Base-by-base conservation (phyloP, 2,113 vertebrate genomes). In the Passerina amoena region DNA sequence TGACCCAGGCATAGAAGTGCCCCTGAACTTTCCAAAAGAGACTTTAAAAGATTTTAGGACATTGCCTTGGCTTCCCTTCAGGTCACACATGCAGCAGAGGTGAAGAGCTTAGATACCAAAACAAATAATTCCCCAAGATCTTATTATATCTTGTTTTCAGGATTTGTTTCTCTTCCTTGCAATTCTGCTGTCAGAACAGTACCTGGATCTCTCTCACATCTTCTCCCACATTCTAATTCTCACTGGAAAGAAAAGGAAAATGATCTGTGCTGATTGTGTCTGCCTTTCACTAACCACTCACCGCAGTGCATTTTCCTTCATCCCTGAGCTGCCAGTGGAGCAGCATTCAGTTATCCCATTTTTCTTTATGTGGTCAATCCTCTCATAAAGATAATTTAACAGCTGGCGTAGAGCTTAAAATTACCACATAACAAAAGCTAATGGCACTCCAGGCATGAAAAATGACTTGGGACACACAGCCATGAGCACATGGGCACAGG, bases 231-330 rank as follows among this genome's bases (percentile, higher is more conserved):
- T 63, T 85, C 37, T 47, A 59, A 54, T 73, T 72, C 22, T 69
- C 6, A 57, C 21, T 42, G 44, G 33, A 69, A 75, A 69, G 44
- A 56, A 31, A 31, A 84, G 17, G 45, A 6, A 30, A 56, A 72
- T 66, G 10, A 48, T 6, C 7, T 25, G 14, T 50, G 11, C n/a
- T 12, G 81, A 59, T 59, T 40, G 70, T 50, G 20, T 13, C 40
- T 53, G 27, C 50, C 50, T 50, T 86, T 86, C 54, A 40, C 14
- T 42, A 7, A 72, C 35, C 53, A 21, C 61, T 64, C 23, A 47
- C 10, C 0, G 0, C 37, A 56, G 37, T 7, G 19, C 18, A 21
- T 50, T 35, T 5, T 18, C 16, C 38, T 63, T 83, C 38, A 56
- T 47, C 47, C 47, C 24, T 51, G 18, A 5, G 31, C 70, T 77